Conservation (phyloP, 2,113 vertebrate species). For the Dasypus novemcinctus region DNA sequence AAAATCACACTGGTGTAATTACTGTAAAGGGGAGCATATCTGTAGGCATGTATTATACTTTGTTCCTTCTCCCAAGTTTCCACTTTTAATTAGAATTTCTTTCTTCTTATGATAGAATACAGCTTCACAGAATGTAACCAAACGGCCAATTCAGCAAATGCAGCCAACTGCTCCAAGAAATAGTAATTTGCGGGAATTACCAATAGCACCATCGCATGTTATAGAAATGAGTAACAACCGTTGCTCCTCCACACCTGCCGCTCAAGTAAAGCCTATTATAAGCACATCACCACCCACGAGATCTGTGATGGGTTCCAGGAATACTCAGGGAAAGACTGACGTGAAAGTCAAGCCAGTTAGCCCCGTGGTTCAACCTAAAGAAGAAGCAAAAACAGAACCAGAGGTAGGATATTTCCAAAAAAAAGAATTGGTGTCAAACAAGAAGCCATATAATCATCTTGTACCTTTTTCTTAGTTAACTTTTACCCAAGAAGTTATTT, state of each 20-base stretch:
- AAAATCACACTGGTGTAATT: neutral
- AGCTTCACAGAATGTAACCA: constrained; percentile 82
- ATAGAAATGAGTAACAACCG: constrained; percentile 81
- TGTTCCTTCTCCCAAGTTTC: neutral
- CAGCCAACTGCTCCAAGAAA: constrained; percentile 88
- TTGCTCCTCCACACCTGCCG: constrained; percentile 81
- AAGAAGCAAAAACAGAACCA: constrained; percentile 78
- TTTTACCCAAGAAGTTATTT: neutral
- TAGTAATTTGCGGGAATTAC: constrained; percentile 95
- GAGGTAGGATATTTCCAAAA: constrained; percentile 82
- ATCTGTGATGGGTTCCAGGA: constrained; percentile 57
- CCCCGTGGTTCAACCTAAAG: constrained; percentile 78
- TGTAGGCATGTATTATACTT: fast-evolving
- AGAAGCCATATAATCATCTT: neutral
- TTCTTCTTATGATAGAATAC: constrained; percentile 82
- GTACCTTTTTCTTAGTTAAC: neutral
- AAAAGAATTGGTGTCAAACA: neutral
- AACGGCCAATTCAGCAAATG: constrained; percentile 88
- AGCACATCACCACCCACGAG: constrained; percentile 71
- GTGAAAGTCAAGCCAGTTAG: constrained; percentile 76
- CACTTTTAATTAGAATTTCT: neutral
- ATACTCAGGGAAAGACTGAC: constrained; percentile 82
- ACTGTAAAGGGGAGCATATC: neutral
- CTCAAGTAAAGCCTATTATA: constrained; percentile 86
- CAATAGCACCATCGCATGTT: constrained; percentile 89